Evolutionary conservation across 2,797 vertebrate genomes (phyloP).

Genomic region (Schizopygopsis pylzovi): DNA sequence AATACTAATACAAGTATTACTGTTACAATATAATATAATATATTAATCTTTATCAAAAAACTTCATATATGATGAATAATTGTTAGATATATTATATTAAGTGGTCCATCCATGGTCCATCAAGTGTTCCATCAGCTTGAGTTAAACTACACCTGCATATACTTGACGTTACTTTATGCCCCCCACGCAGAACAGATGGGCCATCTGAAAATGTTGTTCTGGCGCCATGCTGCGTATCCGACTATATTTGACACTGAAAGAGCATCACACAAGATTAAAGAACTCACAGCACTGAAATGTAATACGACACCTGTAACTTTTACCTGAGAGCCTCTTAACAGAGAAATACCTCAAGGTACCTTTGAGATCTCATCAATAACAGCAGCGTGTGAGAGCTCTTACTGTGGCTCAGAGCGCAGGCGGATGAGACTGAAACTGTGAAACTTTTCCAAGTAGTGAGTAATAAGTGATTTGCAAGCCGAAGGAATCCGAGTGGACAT

Average conservation of each 20-base stretch:
- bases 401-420: slow-evolving; percentile 13
- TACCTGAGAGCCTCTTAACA: slow-evolving; percentile 25
- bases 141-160: slow-evolving; percentile 3
- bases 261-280: slow-evolving; percentile 18
- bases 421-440: slow-evolving; percentile 37
- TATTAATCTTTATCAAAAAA: not conserved
- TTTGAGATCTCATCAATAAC: slow-evolving; percentile 3
- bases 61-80: not conserved
- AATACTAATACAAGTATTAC: not conserved
- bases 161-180: not conserved
- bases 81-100: not conserved
- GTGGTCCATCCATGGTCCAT: not conserved
- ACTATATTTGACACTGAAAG: slow-evolving; percentile 25
- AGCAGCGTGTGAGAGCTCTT: not conserved
- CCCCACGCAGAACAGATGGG: slow-evolving; percentile 24
- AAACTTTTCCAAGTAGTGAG: slow-evolving; percentile 33
- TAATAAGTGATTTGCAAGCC: slow-evolving; percentile 35
- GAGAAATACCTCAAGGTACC: slow-evolving; percentile 3
- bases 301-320: slow-evolving; percentile 27
- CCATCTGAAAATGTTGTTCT: slow-evolving; percentile 10
- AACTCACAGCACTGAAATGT: slow-evolving; percentile 15
- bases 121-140: not conserved
- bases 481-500: slow-evolving; percentile 11
- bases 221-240: not conserved
- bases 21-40: not conserved